A percentile compares a stretch with the other conserved stretches of the same genome.
These are phyloP conservation scores for Ctenopoma multispine DNA, from an alignment of 2,797 vertebrate genomes.

Conservation along the genomic window DNA sequence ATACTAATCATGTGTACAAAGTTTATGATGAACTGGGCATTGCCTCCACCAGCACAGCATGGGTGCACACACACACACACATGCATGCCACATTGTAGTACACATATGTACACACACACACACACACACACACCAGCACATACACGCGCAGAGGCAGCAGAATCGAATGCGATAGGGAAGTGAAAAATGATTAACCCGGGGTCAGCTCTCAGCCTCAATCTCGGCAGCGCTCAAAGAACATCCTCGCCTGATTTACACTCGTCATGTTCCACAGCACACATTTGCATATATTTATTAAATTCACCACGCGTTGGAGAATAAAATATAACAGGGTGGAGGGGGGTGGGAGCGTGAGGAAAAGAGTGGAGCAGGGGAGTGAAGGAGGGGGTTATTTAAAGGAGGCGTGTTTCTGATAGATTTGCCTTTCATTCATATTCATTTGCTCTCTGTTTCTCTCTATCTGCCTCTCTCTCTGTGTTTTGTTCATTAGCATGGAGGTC, in stretches of 20 bases:
- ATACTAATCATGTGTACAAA: constrained; percentile 66
- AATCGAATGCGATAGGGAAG: constrained; percentile 90
- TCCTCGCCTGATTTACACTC: constrained; percentile 88
- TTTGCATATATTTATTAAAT: constrained; percentile 92
- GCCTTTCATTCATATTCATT: constrained; percentile 87
- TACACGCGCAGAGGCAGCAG: constrained; percentile 70
- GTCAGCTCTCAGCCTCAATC: constrained; percentile 91
- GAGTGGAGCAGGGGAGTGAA: constrained; percentile 56
- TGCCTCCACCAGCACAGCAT: constrained; percentile 39
- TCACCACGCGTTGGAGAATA: constrained; percentile 86
- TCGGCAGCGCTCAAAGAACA: constrained; percentile 87
- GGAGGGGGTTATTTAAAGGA: constrained; percentile 85
- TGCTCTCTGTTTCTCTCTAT: constrained; percentile 49
- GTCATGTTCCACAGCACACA: constrained; percentile 89
- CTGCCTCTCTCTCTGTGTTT: constrained; percentile 65
- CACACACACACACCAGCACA: constrained; percentile 32
- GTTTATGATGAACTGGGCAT: constrained; percentile 63
- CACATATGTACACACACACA: constrained; percentile 43
- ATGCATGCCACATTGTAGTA: constrained; percentile 41
- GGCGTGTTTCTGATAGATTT: constrained; percentile 85
- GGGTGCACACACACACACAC: constrained; percentile 44
- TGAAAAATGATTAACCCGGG: constrained; percentile 90
- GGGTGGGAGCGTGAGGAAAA: constrained; percentile 48
- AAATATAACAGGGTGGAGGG: constrained; percentile 81
- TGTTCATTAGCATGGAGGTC: constrained; percentile 81